Evolutionary conservation across 2,888 invertebrate genomes (phyloP).

Genomic region (Dascillus cervinus): DNA sequence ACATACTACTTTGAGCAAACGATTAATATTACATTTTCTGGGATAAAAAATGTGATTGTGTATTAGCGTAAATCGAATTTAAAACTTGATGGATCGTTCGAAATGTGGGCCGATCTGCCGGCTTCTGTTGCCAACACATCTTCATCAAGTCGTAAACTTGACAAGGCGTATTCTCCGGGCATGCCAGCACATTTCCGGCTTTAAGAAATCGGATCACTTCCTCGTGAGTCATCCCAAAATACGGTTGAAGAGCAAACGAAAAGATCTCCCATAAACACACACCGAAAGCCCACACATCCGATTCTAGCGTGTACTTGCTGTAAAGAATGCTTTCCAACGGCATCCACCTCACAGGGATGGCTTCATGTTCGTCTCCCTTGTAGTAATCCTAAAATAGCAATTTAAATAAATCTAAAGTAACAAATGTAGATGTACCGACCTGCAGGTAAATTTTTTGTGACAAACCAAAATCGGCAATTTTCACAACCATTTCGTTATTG

Average conservation of each 20-base stretch:
- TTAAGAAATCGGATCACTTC: slow-evolving; percentile 93
- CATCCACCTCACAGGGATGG: slow-evolving; percentile 98
- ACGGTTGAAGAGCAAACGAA: slow-evolving; percentile 92
- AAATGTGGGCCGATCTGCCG: slow-evolving; percentile 80
- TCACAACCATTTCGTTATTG: slow-evolving; percentile 88
- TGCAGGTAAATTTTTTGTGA: slow-evolving; percentile 92
- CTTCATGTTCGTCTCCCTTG: slow-evolving; percentile 91
- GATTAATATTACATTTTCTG: no score
- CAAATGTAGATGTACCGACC: slow-evolving; percentile 16
- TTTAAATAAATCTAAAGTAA: slow-evolving; percentile 5
- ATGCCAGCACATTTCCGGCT: slow-evolving; percentile 83
- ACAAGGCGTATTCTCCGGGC: slow-evolving; percentile 84
- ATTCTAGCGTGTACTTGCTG: slow-evolving; percentile 92
- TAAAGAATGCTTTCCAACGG: slow-evolving; percentile 93
- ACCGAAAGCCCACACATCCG: slow-evolving; percentile 97
- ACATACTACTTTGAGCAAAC: no score
- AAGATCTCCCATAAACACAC: slow-evolving; percentile 97
- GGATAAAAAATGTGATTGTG: no score
- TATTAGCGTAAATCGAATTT: slow-evolving; percentile 33
- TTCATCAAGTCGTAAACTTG: slow-evolving; percentile 88
- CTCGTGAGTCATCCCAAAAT: slow-evolving; percentile 95
- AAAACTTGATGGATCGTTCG: slow-evolving; percentile 71
- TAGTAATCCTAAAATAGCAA: slow-evolving; percentile 63
- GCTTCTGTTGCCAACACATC: slow-evolving; percentile 86
- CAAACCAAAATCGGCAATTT: slow-evolving; percentile 95